These are phyloP conservation scores for Platycercus adscitus DNA, from an alignment of 2,113 vertebrate species.

Conservation along the genomic window DNA sequence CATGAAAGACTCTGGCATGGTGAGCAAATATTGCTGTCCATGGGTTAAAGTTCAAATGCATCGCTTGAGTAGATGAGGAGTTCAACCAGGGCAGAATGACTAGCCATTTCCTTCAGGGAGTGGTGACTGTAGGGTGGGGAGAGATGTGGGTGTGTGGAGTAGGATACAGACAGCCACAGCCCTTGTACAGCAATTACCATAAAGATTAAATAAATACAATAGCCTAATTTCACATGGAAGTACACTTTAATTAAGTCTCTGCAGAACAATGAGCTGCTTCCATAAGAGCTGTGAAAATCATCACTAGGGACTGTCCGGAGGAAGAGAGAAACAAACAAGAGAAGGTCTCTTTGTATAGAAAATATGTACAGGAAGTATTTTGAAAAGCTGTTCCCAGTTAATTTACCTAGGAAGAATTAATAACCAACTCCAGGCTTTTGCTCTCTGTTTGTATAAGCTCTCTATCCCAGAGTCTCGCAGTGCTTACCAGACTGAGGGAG, in stretches of 20 bases:
- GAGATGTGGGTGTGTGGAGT: conserved; percentile 8
- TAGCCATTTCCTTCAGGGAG: conserved; percentile 10
- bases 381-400: conserved; percentile 10
- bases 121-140: not conserved
- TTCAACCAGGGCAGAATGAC: not conserved
- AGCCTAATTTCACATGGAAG: conserved; percentile 43
- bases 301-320: conserved; percentile 41
- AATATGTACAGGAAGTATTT: conserved; percentile 57
- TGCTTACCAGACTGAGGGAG: not conserved
- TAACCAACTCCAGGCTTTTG: not conserved
- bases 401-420: conserved; percentile 54
- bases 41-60: conserved; percentile 67
- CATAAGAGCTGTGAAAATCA: conserved; percentile 43
- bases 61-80: conserved; percentile 13
- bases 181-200: conserved; percentile 22
- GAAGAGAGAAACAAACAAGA: conserved; percentile 60
- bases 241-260: conserved; percentile 60
- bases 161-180: conserved; percentile 34
- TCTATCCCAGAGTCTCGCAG: not conserved
- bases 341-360: conserved; percentile 58
- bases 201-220: conserved; percentile 56
- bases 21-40: conserved; percentile 47
- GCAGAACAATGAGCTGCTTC: conserved; percentile 59
- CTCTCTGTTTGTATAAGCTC: not conserved
- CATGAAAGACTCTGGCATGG: not conserved